phyloP scores from a whole-genome alignment of 2,888 invertebrate species.

The Ophonus ardosiacus region DNA sequence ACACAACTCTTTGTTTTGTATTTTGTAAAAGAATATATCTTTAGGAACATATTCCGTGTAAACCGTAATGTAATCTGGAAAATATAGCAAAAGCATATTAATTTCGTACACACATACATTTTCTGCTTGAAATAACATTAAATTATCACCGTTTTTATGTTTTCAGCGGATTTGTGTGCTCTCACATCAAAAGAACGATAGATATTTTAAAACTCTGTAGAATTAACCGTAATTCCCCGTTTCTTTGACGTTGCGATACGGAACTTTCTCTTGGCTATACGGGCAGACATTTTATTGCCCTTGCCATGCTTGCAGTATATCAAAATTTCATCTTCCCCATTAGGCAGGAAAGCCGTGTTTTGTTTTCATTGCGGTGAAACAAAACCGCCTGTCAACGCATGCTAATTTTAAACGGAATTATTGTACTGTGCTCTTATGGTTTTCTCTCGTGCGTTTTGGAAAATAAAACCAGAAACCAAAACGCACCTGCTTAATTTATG shows the following conservation, averaged over 20 bases:
- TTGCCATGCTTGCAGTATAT: slow-evolving; percentile 18
- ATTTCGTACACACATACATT: slow-evolving; percentile 8
- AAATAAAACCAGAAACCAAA: not conserved
- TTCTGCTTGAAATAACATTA: slow-evolving; percentile 34
- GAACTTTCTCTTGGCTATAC: slow-evolving; percentile 20
- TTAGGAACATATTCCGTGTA: not conserved
- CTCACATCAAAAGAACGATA: slow-evolving; percentile 27
- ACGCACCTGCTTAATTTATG: not conserved
- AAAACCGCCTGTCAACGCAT: not conserved
- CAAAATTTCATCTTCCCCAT: slow-evolving; percentile 59
- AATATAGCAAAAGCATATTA: slow-evolving; percentile 23
- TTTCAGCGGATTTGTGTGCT: slow-evolving; percentile 16
- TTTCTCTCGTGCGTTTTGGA: not conserved
- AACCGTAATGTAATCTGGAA: slow-evolving; percentile 26
- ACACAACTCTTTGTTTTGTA: not conserved
- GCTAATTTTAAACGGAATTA: not conserved
- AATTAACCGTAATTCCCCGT: slow-evolving; percentile 29
- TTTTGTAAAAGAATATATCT: not conserved
- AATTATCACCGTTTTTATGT: slow-evolving; percentile 36
- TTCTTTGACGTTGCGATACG: slow-evolving; percentile 16
- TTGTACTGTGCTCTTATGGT: not conserved
- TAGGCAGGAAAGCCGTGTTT: slow-evolving; percentile 39
- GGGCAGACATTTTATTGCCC: slow-evolving; percentile 17
- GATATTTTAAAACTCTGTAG: slow-evolving; percentile 20
- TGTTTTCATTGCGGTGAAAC: slow-evolving; percentile 53